These are phyloP conservation scores for Meriones psammophilus DNA, from an alignment of 2,797 vertebrate genomes.

Conservation along the genomic window DNA sequence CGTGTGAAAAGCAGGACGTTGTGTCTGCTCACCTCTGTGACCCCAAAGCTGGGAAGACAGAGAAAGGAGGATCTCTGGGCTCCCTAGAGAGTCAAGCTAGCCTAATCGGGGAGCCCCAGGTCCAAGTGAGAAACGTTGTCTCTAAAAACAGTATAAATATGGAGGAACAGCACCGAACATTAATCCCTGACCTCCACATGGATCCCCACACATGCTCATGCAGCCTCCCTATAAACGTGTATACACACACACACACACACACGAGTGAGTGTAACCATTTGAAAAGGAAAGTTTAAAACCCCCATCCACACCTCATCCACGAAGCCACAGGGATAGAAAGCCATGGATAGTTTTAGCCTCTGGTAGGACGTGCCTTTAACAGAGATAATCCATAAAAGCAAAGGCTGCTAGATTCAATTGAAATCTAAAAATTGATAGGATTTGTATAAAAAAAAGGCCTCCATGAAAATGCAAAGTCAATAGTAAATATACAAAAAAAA, in stretches of 20 bases:
- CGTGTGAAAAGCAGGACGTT: neutral
- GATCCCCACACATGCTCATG: neutral
- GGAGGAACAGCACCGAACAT: neutral
- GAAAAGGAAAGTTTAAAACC: neutral
- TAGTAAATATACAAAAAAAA: conserved; percentile 6
- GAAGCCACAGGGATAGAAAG: neutral
- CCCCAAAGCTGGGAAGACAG: neutral
- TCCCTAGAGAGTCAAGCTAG: neutral
- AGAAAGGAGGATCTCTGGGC: neutral
- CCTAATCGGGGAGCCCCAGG: neutral
- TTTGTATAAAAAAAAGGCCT: neutral
- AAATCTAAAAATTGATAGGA: conserved; percentile 25
- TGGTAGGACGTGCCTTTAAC: neutral
- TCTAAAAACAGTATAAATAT: neutral
- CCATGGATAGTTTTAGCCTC: neutral
- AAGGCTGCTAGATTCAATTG: conserved; percentile 19
- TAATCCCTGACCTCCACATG: neutral
- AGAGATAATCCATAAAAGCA: conserved; percentile 36
- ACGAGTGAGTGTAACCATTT: conserved; percentile 33
- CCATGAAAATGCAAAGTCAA: conserved; percentile 28
- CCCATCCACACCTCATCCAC: neutral
- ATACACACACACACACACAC: neutral
- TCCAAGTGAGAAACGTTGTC: neutral
- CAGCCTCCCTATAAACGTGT: neutral
- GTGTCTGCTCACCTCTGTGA: neutral